Evolutionary conservation across 2,888 invertebrate genomes (phyloP), one percentile per base, ranked within the genome.

Genomic region (Lasioglossum calceatum): DNA sequence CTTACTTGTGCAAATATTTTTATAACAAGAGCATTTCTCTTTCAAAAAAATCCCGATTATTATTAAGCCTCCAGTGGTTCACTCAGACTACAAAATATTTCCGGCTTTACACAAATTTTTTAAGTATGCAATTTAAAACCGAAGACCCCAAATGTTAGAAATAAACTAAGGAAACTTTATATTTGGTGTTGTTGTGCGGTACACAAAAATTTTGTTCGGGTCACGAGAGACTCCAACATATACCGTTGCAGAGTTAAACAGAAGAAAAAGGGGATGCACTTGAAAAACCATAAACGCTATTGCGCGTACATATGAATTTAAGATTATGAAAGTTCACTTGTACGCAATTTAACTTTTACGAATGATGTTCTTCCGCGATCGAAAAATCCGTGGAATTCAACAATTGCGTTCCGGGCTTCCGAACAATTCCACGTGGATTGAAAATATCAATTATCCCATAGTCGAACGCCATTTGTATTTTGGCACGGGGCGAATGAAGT

Each of bases 381-480:
- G 12, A 61, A 61, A 27, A 27, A 4, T 61, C 61, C 61, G 61
- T 27, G 27, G 1, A n/a, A 27, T 14, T 14, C 27, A 14, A 27
- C 14, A 16, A 64, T 32, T 32, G 64, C 32, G 1, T 64, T 64
- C 7, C 32, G 16, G 7, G 12, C n/a, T 8, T 12, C 4, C 64
- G 64, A 32, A 32, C 32, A 16, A 64, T 64, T 64, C 32, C 32
- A 32, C 16, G 7, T 5, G 32, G 19, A 19, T 64, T 7, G 32
- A 64, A 64, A 64, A 64, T 64, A 64, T 32, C 64, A 64, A 64
- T 64, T 64, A 64, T 64, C 32, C 64, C 2, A 16, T 32, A 64
- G 32, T 19, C 16, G 16, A 32, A 16, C 32, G 64, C 32, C 19
- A 64, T 64, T 64, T 64, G 64, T 19, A 64, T 64, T 64, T 64